phyloP scores from a whole-genome alignment of 2,888 invertebrate species.

The Odontocerum albicorne region DNA sequence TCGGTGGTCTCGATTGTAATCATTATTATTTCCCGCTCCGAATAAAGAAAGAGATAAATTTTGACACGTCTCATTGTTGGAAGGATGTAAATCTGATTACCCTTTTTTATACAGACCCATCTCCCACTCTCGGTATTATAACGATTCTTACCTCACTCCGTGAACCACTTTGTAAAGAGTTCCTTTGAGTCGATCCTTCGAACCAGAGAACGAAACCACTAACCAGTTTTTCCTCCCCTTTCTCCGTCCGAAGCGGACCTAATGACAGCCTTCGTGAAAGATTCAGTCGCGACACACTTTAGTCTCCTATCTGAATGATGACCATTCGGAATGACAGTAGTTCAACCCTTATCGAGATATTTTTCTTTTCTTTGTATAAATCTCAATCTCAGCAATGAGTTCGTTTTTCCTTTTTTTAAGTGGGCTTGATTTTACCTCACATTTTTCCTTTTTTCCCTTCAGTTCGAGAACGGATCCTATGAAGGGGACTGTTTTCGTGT shows the following conservation, averaged over 20 bases:
- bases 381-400: no score
- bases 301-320: not conserved
- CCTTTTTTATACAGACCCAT: slow-evolving; percentile 12
- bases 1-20: not conserved
- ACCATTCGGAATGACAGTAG: no score
- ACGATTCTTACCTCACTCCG: not conserved
- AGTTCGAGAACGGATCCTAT: slow-evolving; percentile 8
- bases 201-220: slow-evolving; percentile 22
- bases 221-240: slow-evolving; percentile 29
- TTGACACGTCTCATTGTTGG: slow-evolving; percentile 26
- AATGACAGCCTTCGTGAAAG: slow-evolving; percentile 32
- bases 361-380: no score
- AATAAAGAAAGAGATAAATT: slow-evolving; percentile 11
- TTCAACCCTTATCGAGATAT: no score
- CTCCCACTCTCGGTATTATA: not conserved
- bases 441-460: no score
- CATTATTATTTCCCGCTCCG: slow-evolving; percentile 6
- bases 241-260: slow-evolving; percentile 22
- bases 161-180: not conserved
- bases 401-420: no score
- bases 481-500: slow-evolving; percentile 30
- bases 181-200: slow-evolving; percentile 13
- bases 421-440: no score
- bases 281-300: slow-evolving; percentile 19
- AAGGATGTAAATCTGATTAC: slow-evolving; percentile 32